Evolutionary conservation across 2,113 vertebrate species (phyloP).

Genomic region (Entosphenus tridentatus): DNA sequence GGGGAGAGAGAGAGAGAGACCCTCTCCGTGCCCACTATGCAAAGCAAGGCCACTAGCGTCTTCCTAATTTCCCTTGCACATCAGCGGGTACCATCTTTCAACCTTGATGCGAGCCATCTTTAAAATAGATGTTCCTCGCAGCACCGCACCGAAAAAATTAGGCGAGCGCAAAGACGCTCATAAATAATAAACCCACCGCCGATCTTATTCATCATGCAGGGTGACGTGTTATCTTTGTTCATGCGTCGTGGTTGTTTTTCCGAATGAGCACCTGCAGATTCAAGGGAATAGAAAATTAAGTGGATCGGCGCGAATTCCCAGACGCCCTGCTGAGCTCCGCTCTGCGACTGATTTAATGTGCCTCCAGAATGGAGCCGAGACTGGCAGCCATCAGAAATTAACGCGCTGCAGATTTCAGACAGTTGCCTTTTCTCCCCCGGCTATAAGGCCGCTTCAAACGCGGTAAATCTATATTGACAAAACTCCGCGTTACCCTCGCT

Average conservation of each 20-base stretch:
- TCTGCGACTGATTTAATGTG: slow-evolving; percentile 1
- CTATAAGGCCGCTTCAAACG: too few species aligned
- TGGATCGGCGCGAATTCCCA: slow-evolving; percentile 6
- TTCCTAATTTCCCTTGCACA: too few species aligned
- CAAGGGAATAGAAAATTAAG: slow-evolving; percentile 6
- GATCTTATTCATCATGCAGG: slow-evolving; percentile 1
- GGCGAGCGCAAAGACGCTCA: slow-evolving; percentile 1
- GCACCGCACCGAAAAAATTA: background rate
- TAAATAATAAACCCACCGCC: slow-evolving; percentile 1
- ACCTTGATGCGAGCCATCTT: background rate
- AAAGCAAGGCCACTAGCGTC: too few species aligned
- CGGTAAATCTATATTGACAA: too few species aligned
- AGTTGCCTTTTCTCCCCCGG: too few species aligned
- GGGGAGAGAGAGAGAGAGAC: too few species aligned
- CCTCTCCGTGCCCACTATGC: too few species aligned
- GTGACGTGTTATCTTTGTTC: slow-evolving; percentile 6
- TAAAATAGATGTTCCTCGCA: slow-evolving; percentile 3
- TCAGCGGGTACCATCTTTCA: too few species aligned
- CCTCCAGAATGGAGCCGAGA: background rate
- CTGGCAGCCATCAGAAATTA: background rate
- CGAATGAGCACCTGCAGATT: slow-evolving; percentile 6
- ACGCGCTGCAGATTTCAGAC: background rate
- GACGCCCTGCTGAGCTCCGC: slow-evolving; percentile 2
- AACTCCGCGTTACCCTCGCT: too few species aligned
- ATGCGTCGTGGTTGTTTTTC: slow-evolving; percentile 6